Base-by-base conservation (phyloP, 2,113 vertebrate species). In the Herpailurus yagouaroundi region DNA sequence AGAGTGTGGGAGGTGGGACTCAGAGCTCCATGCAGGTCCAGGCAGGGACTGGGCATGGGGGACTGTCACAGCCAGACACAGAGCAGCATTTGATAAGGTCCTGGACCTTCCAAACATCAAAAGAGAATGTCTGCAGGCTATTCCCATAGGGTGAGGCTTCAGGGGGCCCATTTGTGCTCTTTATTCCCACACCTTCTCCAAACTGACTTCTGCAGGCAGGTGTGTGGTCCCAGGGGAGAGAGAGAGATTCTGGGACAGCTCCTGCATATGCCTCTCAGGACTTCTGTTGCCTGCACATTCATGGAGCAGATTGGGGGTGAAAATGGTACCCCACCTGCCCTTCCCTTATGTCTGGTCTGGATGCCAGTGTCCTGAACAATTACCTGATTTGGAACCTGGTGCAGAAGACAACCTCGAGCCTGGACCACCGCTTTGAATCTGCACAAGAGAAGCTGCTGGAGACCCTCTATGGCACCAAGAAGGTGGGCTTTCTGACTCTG, bases 341-440 rank as follows among this genome's bases (percentile, higher is more conserved):
- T 82, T 63, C 84, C 84, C 82, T 94, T 91, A 81, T 66, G n/a
- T 64, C 91, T 82, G 41, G 18, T 74, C 23, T 81, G 90, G 36
- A 79, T 52, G 0, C 0, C 96, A 99, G 99, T 55, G 18, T 99
- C 96, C 97, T 99, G 93, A 99, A 99, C 98, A 99, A 99, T 98
- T 99, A 99, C 98, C 99, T 99, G 99, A 99, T 99, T 91, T 99
- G 99, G 99, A 99, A 99, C 68, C 97, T 99, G 98, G 99, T 99
- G 31, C 99, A 99, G 98, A 99, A 99, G 98, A 99, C 99, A 0
- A 99, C 99, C 2, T 99, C 99, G 18, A 99, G 99, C 97, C 97
- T 99, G 86, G 99, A 99, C 96, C 99, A 99, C 79, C 99, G 99
- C 95, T 99, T 99, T 0, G 99, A 99, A 97, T 99, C 99, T 1